Conservation (phyloP, 2,797 vertebrate genomes). For the Cercopithecus mitis region DNA sequence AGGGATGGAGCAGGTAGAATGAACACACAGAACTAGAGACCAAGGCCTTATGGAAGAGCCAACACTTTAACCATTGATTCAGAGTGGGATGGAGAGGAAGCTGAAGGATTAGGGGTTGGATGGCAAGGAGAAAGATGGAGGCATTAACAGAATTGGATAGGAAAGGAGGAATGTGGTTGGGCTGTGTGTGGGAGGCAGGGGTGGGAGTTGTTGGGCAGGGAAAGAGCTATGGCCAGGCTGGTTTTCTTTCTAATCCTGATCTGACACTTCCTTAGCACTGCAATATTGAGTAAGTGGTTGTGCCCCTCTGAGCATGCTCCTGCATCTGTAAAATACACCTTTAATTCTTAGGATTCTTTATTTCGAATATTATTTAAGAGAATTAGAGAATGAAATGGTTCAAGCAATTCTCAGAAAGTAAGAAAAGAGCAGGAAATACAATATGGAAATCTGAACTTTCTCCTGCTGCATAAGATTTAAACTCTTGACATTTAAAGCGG, state of each 20-base stretch:
- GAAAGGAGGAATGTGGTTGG: background rate
- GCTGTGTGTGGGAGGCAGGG: too few species aligned
- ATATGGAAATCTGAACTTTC: constrained; percentile 13
- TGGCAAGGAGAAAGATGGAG: background rate
- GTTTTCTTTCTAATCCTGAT: background rate
- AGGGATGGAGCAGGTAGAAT: background rate
- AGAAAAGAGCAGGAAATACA: constrained; percentile 13
- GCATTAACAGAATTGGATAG: background rate
- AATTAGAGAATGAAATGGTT: background rate
- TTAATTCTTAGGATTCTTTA: background rate
- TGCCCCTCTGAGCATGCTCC: background rate
- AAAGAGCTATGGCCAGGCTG: background rate
- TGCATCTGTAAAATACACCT: background rate
- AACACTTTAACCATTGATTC: background rate
- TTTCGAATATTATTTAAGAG: constrained; percentile 22
- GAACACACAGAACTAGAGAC: background rate
- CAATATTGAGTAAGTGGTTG: background rate
- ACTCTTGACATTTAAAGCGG: constrained; percentile 58
- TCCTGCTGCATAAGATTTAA: constrained; percentile 19
- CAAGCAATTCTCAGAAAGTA: constrained; percentile 32
- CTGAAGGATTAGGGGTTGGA: background rate
- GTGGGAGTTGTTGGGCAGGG: background rate
- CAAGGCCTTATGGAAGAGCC: background rate
- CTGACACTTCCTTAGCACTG: background rate
- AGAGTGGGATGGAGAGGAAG: background rate